Evolutionary conservation across 1,140 invertebrate species (phyloP), one percentile per base, ranked within the genome.

Genomic region (Ruditapes philippinarum): DNA sequence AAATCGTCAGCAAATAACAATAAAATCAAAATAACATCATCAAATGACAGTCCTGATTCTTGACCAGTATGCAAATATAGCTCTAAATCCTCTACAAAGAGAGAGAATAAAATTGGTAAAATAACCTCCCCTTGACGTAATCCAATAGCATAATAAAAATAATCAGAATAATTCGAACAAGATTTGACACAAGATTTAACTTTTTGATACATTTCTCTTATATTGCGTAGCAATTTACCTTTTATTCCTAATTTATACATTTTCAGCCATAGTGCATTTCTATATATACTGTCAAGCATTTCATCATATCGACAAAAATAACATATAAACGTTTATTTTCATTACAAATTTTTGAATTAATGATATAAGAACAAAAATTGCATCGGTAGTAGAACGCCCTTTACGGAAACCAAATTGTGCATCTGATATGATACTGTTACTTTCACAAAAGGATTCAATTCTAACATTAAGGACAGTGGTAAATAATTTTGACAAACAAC

Each of bases 391-490:
- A 45, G 88, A 68, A 19, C 38, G 45, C 19, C 73, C 83, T 25
- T 49, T 70, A 65, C 54, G 85, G 65, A 90, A 91, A 19, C 90
- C 88, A 28, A 83, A 85, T 62, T 89, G 80, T 2, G 78, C 84
- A 78, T 89, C 87, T 19, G 73, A 57, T 11, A 90, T 60, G 28
- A 82, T 65, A 68, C 65, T 62, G 31, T 82, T 45, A 33, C 73
- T 19, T 0, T 74, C 70, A 33, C 28, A 83, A 49, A 42, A 91
- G 79, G 73, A 68, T 0, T 79, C 9, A 25, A 89, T 38, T 74
- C 82, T 81, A 57, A 65, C 88, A 54, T 91, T 91, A 7, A 91
- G 45, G 45, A 87, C 33, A 42, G 80, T 28, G 0, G 83, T 89
- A 76, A 91, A 91, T 28, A 89, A 54, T 65, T 91, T 89, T 68